These are phyloP conservation scores for Oophaga sylvatica DNA, from an alignment of 2,797 vertebrate genomes.

Conservation along the genomic window DNA sequence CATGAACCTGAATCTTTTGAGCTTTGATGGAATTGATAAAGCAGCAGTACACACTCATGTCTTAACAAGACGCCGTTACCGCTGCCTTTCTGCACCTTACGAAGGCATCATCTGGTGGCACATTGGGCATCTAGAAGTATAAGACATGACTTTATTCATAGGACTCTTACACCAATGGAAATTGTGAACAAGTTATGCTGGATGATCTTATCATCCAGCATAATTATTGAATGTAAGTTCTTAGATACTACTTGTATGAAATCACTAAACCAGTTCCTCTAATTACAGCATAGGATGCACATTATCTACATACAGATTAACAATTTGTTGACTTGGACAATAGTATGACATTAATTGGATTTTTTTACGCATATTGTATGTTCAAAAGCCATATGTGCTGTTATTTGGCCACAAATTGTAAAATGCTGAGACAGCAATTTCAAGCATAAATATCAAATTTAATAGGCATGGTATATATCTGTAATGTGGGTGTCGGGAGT, in stretches of 20 bases:
- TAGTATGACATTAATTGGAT: slow-evolving; percentile 33
- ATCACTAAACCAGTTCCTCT: not conserved
- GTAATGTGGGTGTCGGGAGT: not conserved
- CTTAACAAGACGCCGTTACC: no score
- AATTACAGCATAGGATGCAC: not conserved
- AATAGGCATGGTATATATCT: not conserved
- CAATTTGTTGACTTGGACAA: slow-evolving; percentile 17
- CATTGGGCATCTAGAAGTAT: no score
- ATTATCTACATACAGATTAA: not conserved
- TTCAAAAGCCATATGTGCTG: slow-evolving; percentile 19
- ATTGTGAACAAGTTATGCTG: not conserved
- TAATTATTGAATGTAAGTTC: no score
- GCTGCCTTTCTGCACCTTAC: no score
- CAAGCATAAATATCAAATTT: slow-evolving; percentile 25
- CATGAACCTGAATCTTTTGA: no score
- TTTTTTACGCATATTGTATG: not conserved
- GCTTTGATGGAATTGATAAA: no score
- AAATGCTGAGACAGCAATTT: slow-evolving; percentile 8
- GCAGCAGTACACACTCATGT: no score
- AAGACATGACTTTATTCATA: no score
- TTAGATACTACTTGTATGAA: not conserved
- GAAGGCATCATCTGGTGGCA: no score
- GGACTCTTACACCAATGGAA: no score
- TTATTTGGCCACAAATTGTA: not conserved
- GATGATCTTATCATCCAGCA: not conserved